Evolutionary conservation across 2,888 invertebrate genomes (phyloP).

Genomic region (Nomada ferruginata): DNA sequence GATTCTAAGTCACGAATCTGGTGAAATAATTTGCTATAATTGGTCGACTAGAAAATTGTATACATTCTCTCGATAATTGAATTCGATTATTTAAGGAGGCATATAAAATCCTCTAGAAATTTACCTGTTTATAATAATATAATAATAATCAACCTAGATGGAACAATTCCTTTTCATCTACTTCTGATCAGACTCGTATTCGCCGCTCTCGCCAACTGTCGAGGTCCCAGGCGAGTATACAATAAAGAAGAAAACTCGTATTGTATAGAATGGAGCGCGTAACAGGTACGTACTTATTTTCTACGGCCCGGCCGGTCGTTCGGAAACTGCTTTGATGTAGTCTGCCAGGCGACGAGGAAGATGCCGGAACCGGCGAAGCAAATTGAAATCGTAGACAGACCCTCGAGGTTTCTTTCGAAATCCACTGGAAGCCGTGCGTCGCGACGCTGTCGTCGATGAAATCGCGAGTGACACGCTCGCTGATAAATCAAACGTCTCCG

Average conservation of each 20-base stretch:
- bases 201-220: not conserved
- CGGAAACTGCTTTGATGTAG: constrained; percentile 29
- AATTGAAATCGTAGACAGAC: constrained; percentile 46
- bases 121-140: too few relatives aligned
- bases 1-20: too few relatives aligned
- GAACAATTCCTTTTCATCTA: not conserved
- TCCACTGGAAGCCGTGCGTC: constrained; percentile 36
- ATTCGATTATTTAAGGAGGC: too few relatives aligned
- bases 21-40: too few relatives aligned
- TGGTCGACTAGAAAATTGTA: too few relatives aligned
- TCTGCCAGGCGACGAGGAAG: constrained; percentile 29
- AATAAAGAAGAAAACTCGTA: constrained; percentile 20
- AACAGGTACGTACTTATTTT: constrained; percentile 36
- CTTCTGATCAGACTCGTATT: not conserved
- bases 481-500: constrained; percentile 46
- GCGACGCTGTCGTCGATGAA: constrained; percentile 21
- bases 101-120: not conserved
- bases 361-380: constrained; percentile 31
- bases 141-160: too few relatives aligned
- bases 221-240: constrained; percentile 1
- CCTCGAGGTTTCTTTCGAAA: constrained; percentile 47
- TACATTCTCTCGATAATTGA: too few relatives aligned
- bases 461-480: constrained; percentile 25
- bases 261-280: constrained; percentile 11
- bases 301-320: constrained; percentile 10